Base-by-base conservation (phyloP, 2,797 vertebrate genomes). In the Tragelaphus eurycerus region DNA sequence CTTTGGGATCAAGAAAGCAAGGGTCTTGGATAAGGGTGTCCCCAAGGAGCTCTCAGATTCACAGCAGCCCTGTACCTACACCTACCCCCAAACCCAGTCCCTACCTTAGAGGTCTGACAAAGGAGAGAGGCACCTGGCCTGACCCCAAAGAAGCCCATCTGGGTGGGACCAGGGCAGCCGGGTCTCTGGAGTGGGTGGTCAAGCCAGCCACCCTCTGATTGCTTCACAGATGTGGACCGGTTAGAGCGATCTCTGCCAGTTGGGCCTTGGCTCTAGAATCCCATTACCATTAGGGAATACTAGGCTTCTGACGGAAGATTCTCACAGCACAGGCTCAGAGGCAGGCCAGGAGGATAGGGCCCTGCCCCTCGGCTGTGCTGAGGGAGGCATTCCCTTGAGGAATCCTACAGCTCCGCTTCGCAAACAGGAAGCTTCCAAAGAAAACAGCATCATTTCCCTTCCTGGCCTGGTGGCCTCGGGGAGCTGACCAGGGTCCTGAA, bases 401-500 rank as follows among this genome's bases (percentile, higher is more conserved):
- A 17, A 16, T 1, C 7, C 43, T 1, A 5, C 3, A 1, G 71
- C 71, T 83, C 31, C 11, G 60, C 46, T 17, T 86, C 60, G 14
- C 67, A 23, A 43, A 88, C 17, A 64, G 64, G 31, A 54, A 4
- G 34, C 50, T 93, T 57, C 55, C 2, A 10, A 74, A 78, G n/a
- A 54, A 90, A 79, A 57, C 25, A 64, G 3, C 34, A 2, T 0
- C 5, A 0, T 1, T 23, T 48, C 64, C n/a, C 25, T 19, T 6
- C 17, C 27, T 1, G n/a, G n/a, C 23, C 2, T 23, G 0, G 23
- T 2, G 13, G 27, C 31, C 0, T 1, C 0, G 0, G 16, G 95
- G 97, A 93, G 91, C 97, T 98, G 95, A 9, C 97, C 96, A 50
- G 46, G 96, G 96, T 97, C 46, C 95, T 98, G 96, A 97, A 89